phyloP scores from a whole-genome alignment of 1,140 invertebrate genomes.

The Bathynomus jamesi region DNA sequence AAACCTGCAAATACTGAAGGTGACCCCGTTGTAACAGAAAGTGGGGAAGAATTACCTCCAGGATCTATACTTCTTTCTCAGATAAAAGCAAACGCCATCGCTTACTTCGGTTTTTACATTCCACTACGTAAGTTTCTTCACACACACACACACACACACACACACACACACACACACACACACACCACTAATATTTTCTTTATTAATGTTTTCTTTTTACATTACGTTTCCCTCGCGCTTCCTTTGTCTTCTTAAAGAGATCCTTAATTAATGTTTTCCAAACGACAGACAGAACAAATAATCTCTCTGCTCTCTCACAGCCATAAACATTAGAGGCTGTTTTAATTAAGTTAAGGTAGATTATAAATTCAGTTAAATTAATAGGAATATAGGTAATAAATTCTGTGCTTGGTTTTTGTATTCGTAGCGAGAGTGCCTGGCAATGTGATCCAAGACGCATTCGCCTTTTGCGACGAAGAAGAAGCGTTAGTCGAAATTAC shows the following conservation, averaged over 20 bases:
- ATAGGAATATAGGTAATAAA: no score
- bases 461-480: slow-evolving; percentile 28
- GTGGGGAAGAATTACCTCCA: slow-evolving; percentile 30
- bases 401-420: no score
- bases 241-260: background rate
- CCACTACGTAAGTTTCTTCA: slow-evolving; percentile 23
- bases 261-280: background rate
- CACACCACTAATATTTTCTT: background rate
- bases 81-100: slow-evolving; percentile 33
- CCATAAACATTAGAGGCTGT: no score
- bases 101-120: slow-evolving; percentile 34
- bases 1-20: slow-evolving; percentile 28
- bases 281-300: background rate
- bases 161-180: background rate
- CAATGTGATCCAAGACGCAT: slow-evolving; percentile 29
- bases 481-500: slow-evolving; percentile 33
- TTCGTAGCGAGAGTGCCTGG: slow-evolving; percentile 28
- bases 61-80: slow-evolving; percentile 26
- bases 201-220: background rate
- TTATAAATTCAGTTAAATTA: no score
- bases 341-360: no score
- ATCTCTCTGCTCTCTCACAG: background rate
- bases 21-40: slow-evolving; percentile 25
- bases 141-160: background rate
- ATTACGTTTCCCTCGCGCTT: background rate